These are phyloP conservation scores for Engraulis encrasicolus DNA, from an alignment of 2,113 vertebrate species.

Conservation along the genomic window DNA sequence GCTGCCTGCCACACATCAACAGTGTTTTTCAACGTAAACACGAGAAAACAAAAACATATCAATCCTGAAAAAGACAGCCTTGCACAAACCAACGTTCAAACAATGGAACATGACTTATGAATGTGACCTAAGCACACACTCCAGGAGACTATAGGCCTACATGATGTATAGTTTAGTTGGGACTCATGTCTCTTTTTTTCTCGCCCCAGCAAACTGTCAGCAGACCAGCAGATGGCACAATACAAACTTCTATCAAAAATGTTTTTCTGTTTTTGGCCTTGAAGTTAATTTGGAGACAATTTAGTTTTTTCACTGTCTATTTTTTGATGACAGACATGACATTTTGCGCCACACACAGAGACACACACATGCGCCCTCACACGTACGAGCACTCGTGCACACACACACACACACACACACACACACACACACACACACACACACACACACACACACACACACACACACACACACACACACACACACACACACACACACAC, in stretches of 20 bases:
- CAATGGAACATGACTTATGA: not conserved
- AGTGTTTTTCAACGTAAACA: slow-evolving; percentile 47
- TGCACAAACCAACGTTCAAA: not conserved
- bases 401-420: not conserved
- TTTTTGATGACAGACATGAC: not conserved
- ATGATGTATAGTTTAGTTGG: not conserved
- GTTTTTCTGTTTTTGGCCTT: not conserved
- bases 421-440: not conserved
- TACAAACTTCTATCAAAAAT: not conserved
- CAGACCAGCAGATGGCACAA: not conserved
- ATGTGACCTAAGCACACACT: not conserved
- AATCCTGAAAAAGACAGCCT: not conserved
- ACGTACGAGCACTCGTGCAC: too few species aligned
- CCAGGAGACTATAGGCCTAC: not conserved
- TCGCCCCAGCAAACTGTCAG: not conserved
- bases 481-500: not conserved
- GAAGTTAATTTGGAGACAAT: not conserved
- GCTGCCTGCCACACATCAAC: not conserved
- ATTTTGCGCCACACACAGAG: not conserved
- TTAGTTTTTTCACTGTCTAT: not conserved
- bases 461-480: not conserved
- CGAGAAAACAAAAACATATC: not conserved
- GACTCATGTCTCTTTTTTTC: not conserved
- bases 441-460: not conserved
- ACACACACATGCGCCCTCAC: too few species aligned